These are phyloP conservation scores for Strigops habroptila DNA, from an alignment of 2,113 vertebrate genomes.

Conservation along the genomic window DNA sequence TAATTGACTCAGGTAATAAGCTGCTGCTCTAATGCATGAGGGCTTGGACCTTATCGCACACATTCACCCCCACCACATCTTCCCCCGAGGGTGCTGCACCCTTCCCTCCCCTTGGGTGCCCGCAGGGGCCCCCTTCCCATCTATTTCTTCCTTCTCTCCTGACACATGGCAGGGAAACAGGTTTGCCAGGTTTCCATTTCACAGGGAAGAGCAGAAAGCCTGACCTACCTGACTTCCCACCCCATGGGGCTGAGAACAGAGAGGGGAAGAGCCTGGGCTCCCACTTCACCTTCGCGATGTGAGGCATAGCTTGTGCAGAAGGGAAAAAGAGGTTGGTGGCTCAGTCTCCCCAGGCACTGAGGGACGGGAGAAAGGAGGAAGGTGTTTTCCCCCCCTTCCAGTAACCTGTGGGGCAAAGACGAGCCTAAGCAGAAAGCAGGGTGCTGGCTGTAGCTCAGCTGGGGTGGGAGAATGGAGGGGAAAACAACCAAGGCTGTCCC, in stretches of 20 bases:
- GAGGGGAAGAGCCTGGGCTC: background rate
- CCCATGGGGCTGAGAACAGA: background rate
- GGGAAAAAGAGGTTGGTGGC: background rate
- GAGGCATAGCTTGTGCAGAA: background rate
- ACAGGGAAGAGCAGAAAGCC: background rate
- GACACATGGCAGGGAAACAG: background rate
- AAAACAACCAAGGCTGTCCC: background rate
- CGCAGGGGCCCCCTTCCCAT: fast-evolving
- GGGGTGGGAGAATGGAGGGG: background rate
- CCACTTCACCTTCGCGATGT: fast-evolving
- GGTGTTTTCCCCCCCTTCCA: background rate
- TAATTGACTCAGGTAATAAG: background rate
- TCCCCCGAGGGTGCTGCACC: background rate
- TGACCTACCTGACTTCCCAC: background rate
- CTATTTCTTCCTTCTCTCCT: background rate
- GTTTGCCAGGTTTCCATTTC: background rate
- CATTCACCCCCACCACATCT: background rate
- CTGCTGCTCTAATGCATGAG: background rate
- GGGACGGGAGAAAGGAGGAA: background rate
- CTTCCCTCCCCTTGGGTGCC: background rate
- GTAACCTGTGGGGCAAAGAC: background rate
- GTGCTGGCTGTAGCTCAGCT: background rate
- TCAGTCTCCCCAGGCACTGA: background rate
- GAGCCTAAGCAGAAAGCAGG: background rate
- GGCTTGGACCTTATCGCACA: background rate